phyloP scores from a whole-genome alignment of 2,888 invertebrate species.

The Tipula vernalis region DNA sequence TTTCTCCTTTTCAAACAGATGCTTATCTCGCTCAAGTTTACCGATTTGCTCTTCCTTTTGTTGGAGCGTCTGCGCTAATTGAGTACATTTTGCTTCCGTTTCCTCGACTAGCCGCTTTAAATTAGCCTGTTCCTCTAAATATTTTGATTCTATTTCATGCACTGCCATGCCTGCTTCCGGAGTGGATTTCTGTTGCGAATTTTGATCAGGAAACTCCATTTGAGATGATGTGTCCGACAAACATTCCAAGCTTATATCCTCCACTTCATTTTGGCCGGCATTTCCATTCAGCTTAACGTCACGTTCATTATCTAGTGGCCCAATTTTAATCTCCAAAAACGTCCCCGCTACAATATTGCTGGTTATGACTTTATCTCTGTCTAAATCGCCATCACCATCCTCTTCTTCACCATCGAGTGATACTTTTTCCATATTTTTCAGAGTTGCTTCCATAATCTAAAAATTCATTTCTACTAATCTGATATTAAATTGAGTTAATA shows the following conservation, averaged over 20 bases:
- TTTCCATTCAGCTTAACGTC: neutral
- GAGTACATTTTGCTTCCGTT: neutral
- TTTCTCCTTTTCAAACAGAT: slow-evolving; percentile 32
- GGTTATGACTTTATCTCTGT: neutral
- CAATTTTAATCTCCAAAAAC: neutral
- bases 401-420: neutral
- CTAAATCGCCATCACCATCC: neutral
- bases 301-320: neutral
- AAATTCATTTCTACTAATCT: neutral
- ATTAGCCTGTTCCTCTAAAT: slow-evolving; percentile 11
- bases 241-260: neutral
- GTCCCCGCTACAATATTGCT: neutral
- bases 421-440: neutral
- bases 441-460: neutral
- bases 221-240: slow-evolving; percentile 8
- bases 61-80: slow-evolving; percentile 23
- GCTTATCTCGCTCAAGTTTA: slow-evolving; percentile 29
- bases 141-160: slow-evolving; percentile 7
- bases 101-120: neutral
- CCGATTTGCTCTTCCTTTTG: slow-evolving; percentile 33
- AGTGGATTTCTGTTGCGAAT: neutral
- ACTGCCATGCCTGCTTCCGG: neutral
- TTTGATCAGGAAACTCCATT: neutral
- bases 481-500: neutral
- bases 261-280: neutral